Evolutionary conservation across 2,113 vertebrate genomes (phyloP), one percentile per base, ranked within the genome.

Genomic region (Lepus timidus): DNA sequence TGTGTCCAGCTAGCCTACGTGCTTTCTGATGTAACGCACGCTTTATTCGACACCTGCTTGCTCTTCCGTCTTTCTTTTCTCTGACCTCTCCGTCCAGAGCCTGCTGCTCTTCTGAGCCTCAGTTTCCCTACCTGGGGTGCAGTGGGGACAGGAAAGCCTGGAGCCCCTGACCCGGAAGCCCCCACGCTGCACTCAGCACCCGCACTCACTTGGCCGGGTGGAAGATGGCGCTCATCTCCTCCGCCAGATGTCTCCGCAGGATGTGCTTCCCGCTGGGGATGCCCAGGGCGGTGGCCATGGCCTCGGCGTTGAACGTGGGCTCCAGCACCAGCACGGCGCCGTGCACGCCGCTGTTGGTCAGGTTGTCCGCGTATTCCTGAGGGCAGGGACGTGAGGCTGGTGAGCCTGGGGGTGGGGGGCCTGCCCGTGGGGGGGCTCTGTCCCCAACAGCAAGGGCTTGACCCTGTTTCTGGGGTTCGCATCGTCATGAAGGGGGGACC

Each of bases 251-350:
- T 44, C 98, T 97, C 25, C 99, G 98, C 79, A 99, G 98, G 97
- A 99, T 99, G 96, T 99, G 99, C 97, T 99, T 99, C 98, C 65
- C 98, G 87, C 96, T 98, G 87, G 99, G 98, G 96, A 99, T 99
- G 75, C 99, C 98, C 62, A 98, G 96, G 20, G 97, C 94, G 0
- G 98, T 98, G 85, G 99, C 98, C 97, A 99, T 98, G 96, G 98
- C 90, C 55, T 99, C 99, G 0, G 98, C 98, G 2, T 98, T 98
- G 93, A 99, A 99, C 0, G 98, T 98, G 31, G 99, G 98, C 81
- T 99, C 99, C 33, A 99, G 98, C 58, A 99, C 98, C 97, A 99
- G 98, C 93, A 99, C 98, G 0, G 99, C 99, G 0, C 99, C 99
- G 0, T 99, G 99, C 29, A 99, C 98, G 0, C 99, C 99, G 0